Base-by-base conservation (phyloP, 2,888 invertebrate species). In the Apamea anceps region DNA sequence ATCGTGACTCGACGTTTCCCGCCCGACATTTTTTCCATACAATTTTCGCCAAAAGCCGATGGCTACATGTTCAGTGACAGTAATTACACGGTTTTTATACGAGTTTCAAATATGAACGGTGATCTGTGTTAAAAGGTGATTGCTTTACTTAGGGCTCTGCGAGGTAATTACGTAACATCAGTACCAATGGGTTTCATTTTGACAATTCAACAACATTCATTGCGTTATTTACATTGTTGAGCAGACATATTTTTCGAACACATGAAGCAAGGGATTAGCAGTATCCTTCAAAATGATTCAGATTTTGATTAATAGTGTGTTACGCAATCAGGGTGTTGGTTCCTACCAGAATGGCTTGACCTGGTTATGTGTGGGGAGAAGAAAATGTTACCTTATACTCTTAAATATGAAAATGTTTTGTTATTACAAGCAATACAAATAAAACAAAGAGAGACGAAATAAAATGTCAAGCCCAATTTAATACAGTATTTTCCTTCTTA, bases 1-100 rank as follows among this genome's bases (percentile, higher is more conserved):
- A 87, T 85, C 91, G 89, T 92, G 93, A 93, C 90, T 90, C 86
- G 89, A 83, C 87, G 84, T 87, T 91, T 90, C 87, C 85, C 87
- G 86, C 60, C 71, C 70, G 57, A 85, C 67, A 87, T 85, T 87
- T 91, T 91, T 90, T 90, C 88, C 91, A 89, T 91, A 89, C 86
- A 91, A 91, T 92, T 91, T 89, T 87, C 88, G 73, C 82, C 83
- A 75, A 86, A 88, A 90, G 87, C 88, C 86, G 87, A 83, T 79
- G 75, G 84, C 79, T 82, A 78, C 86, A 85, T 87, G 75, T 76
- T 88, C 86, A 86, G 82, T 84, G 88, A 86, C 88, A 84, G 89
- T 91, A 91, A 91, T 91, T 91, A 91, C 86, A 89, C 73, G 77
- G 85, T 88, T 84, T 84, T 86, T 78, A 72, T 82, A 88, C 75